Evolutionary conservation across 2,888 invertebrate genomes (phyloP).

Genomic region (Diplazon laetatorius): DNA sequence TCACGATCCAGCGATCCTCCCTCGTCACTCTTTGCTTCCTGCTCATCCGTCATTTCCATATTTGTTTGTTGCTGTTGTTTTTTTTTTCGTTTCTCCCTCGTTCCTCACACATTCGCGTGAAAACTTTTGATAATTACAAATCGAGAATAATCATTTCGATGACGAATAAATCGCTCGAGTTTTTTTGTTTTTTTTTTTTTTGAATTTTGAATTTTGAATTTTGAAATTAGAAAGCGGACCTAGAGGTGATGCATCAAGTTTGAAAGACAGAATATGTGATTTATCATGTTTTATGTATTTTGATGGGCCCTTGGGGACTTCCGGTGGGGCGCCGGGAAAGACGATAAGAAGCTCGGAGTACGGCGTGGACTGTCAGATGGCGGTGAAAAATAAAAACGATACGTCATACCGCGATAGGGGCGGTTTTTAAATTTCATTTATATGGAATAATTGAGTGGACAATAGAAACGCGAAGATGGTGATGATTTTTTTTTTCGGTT

Average conservation of each 20-base stretch:
- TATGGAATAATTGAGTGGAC: neutral
- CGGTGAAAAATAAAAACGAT: neutral
- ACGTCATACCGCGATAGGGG: neutral
- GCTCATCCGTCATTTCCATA: conserved; percentile 16
- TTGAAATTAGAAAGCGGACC: too few species aligned
- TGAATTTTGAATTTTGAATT: too few species aligned
- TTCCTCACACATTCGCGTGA: too few species aligned
- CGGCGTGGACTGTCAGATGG: neutral
- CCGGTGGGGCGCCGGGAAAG: neutral
- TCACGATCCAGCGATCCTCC: too few species aligned
- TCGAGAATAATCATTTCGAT: too few species aligned
- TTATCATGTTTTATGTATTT: too few species aligned
- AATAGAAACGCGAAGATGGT: neutral
- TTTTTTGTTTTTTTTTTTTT: neutral
- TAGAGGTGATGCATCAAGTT: too few species aligned
- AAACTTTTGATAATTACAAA: too few species aligned
- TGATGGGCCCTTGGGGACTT: too few species aligned
- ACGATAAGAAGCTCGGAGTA: neutral
- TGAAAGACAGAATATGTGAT: too few species aligned
- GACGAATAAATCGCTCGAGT: too few species aligned
- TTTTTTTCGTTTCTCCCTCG: too few species aligned
- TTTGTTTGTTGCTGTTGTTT: neutral
- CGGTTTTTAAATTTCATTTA: neutral
- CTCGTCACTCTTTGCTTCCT: neutral
- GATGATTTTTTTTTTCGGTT: neutral